phyloP scores from a whole-genome alignment of 2,113 vertebrate genomes.

The Dolichotis patagonum region DNA sequence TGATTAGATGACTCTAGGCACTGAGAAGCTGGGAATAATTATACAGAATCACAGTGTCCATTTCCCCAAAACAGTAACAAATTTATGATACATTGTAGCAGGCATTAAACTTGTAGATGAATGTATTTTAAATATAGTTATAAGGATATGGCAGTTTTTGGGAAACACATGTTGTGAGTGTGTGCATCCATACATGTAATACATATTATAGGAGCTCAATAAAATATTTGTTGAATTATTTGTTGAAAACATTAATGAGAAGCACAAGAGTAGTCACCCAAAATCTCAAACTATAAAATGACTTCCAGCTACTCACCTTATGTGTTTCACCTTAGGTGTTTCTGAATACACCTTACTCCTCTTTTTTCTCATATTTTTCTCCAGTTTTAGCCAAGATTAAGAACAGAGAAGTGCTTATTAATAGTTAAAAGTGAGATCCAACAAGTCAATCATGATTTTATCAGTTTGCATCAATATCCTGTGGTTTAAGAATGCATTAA shows the following conservation, averaged over 20 bases:
- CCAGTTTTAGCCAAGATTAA: background rate
- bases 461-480: background rate
- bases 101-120: background rate
- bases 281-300: background rate
- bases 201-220: background rate
- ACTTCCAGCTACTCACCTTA: background rate
- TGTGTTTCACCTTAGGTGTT: too few relatives aligned
- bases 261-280: background rate
- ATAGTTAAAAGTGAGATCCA: background rate
- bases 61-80: background rate
- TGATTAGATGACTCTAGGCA: background rate
- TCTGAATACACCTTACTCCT: background rate
- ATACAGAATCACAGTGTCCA: background rate
- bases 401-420: background rate
- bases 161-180: background rate
- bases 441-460: background rate
- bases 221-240: background rate
- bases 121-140: background rate
- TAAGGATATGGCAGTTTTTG: background rate
- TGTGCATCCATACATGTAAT: accelerated
- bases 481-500: background rate
- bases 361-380: background rate
- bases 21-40: background rate
- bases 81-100: background rate
- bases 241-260: background rate